Conservation (phyloP, 2,797 vertebrate species). For the Muscicapa comitata region DNA sequence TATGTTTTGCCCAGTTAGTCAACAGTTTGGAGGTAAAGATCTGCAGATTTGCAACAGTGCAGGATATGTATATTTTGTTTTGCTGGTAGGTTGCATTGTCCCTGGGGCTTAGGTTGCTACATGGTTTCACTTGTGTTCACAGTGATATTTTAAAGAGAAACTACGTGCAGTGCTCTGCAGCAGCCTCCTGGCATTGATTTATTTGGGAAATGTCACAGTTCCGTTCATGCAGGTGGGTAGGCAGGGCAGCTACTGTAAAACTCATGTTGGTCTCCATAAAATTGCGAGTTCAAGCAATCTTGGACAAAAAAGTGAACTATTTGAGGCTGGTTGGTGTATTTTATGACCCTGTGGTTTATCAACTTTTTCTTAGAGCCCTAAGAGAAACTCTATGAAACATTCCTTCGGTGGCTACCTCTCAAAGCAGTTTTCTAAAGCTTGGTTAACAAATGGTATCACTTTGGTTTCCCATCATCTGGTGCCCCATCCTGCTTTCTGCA, state of each 20-base stretch:
- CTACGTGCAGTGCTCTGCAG: neutral
- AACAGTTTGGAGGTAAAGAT: neutral
- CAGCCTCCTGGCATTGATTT: neutral
- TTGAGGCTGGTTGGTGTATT: neutral
- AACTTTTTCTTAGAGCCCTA: neutral
- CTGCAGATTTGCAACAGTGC: fast-evolving
- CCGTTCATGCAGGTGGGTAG: neutral
- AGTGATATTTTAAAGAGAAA: neutral
- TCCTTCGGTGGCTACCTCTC: neutral
- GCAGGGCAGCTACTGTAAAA: neutral
- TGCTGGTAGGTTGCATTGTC: neutral
- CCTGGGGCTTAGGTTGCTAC: neutral
- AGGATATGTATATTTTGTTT: neutral
- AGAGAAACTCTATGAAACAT: neutral
- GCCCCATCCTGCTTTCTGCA: neutral
- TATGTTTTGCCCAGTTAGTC: neutral
- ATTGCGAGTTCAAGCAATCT: neutral
- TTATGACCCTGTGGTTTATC: neutral
- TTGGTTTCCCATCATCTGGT: neutral
- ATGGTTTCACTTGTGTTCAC: neutral
- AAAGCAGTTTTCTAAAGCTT: conserved; percentile 16
- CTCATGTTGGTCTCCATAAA: neutral
- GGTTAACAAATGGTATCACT: conserved; percentile 6
- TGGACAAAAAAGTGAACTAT: neutral
- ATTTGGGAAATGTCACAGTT: neutral